Evolutionary conservation across 2,113 vertebrate species (phyloP).

Genomic region (Herpetotheres cachinnans): DNA sequence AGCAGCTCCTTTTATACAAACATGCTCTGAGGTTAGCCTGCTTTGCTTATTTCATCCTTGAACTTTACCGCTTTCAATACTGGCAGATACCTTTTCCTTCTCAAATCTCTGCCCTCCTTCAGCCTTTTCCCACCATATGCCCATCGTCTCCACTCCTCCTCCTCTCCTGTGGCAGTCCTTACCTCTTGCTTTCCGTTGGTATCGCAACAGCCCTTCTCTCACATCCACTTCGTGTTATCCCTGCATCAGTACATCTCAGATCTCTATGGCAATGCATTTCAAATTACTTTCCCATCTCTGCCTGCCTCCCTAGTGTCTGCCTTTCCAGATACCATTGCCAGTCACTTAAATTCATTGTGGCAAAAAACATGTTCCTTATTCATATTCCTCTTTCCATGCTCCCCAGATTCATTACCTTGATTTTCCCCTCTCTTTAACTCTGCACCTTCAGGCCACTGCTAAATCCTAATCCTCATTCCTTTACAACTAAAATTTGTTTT

Average conservation of each 20-base stretch:
- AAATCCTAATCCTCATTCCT: not conserved
- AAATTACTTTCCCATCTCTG: not conserved
- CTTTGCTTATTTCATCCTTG: not conserved
- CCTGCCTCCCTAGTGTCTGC: not conserved
- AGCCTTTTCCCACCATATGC: not conserved
- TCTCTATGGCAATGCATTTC: not conserved
- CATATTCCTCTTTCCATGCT: not conserved
- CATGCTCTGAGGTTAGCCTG: not conserved
- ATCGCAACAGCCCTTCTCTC: not conserved
- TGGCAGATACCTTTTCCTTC: not conserved
- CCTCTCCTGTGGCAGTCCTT: not conserved
- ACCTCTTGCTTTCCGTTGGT: not conserved
- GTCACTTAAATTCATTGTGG: not conserved
- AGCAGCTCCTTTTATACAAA: not conserved
- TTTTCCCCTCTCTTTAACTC: not conserved
- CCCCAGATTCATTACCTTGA: not conserved
- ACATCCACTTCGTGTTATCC: not conserved
- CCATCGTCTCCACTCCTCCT: not conserved
- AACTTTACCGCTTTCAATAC: not conserved
- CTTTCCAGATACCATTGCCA: not conserved
- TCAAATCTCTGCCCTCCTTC: not conserved
- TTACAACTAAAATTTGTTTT: not conserved
- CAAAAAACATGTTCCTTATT: not conserved
- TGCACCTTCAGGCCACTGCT: not conserved
- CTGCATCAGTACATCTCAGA: not conserved